phyloP scores from a whole-genome alignment of 2,888 invertebrate species.

The Stenoptilia bipunctidactyla region DNA sequence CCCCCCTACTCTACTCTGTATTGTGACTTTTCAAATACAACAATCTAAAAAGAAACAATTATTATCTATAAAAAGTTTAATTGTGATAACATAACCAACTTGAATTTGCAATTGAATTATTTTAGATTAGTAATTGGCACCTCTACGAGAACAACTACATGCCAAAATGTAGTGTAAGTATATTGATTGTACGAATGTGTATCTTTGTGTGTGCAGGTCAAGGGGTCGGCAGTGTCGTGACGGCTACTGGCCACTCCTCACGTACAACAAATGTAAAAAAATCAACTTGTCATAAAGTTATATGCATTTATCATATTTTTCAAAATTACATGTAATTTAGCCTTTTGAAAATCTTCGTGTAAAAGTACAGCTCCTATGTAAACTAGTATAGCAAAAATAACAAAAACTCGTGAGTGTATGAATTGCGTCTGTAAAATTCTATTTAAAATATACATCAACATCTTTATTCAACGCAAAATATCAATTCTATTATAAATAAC shows the following conservation, averaged over 20 bases:
- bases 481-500: slow-evolving; percentile 26
- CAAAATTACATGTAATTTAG: neutral
- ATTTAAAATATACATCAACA: slow-evolving; percentile 45
- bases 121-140: no score
- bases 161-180: no score
- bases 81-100: no score
- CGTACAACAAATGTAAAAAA: neutral
- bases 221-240: no score
- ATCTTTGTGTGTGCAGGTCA: no score
- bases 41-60: slow-evolving; percentile 41
- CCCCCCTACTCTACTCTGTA: slow-evolving; percentile 20
- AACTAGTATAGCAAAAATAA: slow-evolving; percentile 46
- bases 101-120: no score
- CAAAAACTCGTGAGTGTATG: slow-evolving; percentile 31
- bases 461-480: slow-evolving; percentile 33
- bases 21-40: slow-evolving; percentile 54
- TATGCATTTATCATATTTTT: neutral
- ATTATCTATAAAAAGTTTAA: slow-evolving; percentile 14
- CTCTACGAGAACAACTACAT: no score
- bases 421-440: slow-evolving; percentile 43
- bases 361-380: slow-evolving; percentile 37
- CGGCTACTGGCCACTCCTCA: no score
- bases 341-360: slow-evolving; percentile 5
- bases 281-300: slow-evolving; percentile 6
- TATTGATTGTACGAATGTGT: no score